Evolutionary conservation across 2,888 invertebrate species (phyloP).

Genomic region (Chironomus tentans): DNA sequence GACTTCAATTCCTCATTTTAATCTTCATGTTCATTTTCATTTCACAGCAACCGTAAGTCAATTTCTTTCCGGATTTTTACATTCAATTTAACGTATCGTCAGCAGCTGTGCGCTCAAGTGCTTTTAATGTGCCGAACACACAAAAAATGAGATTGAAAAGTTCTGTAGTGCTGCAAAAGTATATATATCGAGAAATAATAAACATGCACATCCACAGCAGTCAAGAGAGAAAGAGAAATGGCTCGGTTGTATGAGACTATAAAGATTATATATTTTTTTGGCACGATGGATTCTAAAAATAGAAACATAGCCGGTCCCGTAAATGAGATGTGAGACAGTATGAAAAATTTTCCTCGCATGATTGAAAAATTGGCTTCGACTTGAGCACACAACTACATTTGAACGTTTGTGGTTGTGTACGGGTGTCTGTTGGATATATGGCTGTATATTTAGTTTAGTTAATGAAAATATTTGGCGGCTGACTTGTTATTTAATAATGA

Average conservation of each 20-base stretch:
- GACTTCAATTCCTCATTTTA: not conserved
- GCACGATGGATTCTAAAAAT: not conserved
- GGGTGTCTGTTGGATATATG: not conserved
- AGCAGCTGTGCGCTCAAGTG: not conserved
- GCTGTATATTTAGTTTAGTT: not conserved
- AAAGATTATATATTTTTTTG: not conserved
- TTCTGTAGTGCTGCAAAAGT: not conserved
- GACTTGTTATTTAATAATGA: constrained; percentile 1
- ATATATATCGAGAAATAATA: not conserved
- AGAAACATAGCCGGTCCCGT: not conserved
- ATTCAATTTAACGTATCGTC: not conserved
- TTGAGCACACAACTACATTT: not conserved
- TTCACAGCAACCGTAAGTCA: not conserved
- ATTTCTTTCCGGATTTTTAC: not conserved
- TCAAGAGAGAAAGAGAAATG: no score
- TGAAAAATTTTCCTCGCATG: not conserved
- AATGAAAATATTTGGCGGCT: not conserved
- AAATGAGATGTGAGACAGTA: not conserved
- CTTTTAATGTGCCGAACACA: not conserved
- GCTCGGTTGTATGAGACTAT: no score
- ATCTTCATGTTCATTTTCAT: not conserved
- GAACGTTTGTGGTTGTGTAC: not conserved
- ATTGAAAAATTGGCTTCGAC: not conserved
- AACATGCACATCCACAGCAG: not conserved
- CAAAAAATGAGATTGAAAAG: not conserved